phyloP scores from a whole-genome alignment of 2,888 invertebrate species.

The Sthenelais limicola region DNA sequence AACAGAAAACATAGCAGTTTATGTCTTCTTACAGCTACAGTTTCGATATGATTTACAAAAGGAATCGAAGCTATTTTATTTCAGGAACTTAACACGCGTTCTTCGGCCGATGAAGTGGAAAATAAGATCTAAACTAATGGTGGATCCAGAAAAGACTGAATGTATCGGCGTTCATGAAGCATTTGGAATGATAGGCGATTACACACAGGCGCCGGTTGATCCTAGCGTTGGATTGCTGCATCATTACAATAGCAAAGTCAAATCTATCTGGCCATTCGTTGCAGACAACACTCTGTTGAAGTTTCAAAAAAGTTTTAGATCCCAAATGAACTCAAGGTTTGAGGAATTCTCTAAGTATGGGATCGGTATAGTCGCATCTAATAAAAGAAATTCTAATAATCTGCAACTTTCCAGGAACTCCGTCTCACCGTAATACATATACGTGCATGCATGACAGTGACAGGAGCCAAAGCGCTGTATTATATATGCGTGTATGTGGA shows the following conservation, averaged over 20 bases:
- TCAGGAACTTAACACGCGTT: background rate
- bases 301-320: too few species aligned
- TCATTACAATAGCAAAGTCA: background rate
- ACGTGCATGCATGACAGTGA: too few species aligned
- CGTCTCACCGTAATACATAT: too few species aligned
- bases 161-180: constrained; percentile 4
- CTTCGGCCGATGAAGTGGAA: background rate
- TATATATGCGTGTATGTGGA: too few species aligned
- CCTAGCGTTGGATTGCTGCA: constrained; percentile 3
- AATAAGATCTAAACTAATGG: constrained; percentile 6
- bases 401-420: too few species aligned
- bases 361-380: too few species aligned
- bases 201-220: background rate
- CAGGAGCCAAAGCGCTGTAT: too few species aligned
- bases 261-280: background rate
- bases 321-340: too few species aligned
- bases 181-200: background rate
- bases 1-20: background rate
- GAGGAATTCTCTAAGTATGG: too few species aligned
- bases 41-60: background rate
- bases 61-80: background rate
- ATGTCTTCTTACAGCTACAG: background rate
- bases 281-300: background rate
- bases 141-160: background rate
- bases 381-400: too few species aligned